Base-by-base conservation (phyloP, 2,888 invertebrate genomes). In the Caenorhabditis sp. region DNA sequence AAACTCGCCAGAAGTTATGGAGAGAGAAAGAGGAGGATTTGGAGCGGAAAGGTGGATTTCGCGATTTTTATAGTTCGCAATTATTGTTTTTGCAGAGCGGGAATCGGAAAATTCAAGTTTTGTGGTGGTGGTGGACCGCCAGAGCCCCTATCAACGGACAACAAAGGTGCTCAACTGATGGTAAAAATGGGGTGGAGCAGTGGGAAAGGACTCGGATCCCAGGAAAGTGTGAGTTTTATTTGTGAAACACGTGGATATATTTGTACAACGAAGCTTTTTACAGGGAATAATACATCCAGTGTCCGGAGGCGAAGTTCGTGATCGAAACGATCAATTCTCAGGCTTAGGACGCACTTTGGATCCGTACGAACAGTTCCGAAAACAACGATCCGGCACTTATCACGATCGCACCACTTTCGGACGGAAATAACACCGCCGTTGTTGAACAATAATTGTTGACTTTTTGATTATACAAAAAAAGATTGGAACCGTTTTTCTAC, bases 141-240 rank as follows among this genome's bases (percentile, higher is more conserved):
- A n/a, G 62, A 56, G n/a, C 84, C 85, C 3, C 79, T 91, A 1
- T 95, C 95, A 89, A 93, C 95, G 70, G 93, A 93, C 77, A 98
- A 98, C 91, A 96, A 96, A 89, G 98, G 98, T 0, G 98, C 98
- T 91, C 96, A 96, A 91, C 92, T 99, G 91, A 92, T 98, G 76
- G 94, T 94, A 90, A 96, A 96, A 91, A 98, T 99, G 97, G 98
- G 91, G 2, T 99, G 98, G 98, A 93, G 94, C 75, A 56, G 56
- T 35, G 97, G 97, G 39, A 93, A 93, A 41, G 98, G 98, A 8
- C 92, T 99, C 9, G 98, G 98, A 17, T 94, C 94, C 0, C 93
- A 95, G 72, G 97, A 96, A 80, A 96, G 97, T 90, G 98, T 82
- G 37, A 39, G 70, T 17, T n/a, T n/a, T n/a, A n/a, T n/a, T n/a